Percentiles rank a stretch among this genome's conserved stretches.
Conservation (phyloP, 2,888 invertebrate species). For the Plutella xylostella region DNA sequence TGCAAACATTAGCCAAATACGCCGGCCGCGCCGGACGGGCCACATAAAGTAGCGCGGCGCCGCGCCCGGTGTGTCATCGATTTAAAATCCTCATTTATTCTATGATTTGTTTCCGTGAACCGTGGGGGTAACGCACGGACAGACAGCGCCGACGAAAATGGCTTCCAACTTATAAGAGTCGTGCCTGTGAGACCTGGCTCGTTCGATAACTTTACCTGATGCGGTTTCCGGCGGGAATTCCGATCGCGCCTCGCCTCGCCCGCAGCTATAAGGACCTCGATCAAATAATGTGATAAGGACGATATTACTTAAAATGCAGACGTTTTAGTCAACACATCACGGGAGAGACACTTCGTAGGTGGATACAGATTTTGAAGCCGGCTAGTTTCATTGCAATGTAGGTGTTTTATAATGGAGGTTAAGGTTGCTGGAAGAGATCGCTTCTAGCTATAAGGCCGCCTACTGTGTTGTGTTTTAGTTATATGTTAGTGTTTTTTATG, state of each 20-base stretch:
- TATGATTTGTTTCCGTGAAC: conserved; percentile 28
- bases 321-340: no score
- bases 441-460: no score
- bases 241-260: conserved; percentile 24
- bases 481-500: no score
- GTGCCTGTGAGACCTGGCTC: conserved; percentile 25
- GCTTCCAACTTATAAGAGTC: conserved; percentile 3
- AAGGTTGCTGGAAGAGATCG: no score
- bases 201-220: conserved; percentile 44
- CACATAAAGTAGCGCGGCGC: conserved; percentile 14
- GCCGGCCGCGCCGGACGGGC: conserved; percentile 15
- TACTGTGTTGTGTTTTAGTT: no score
- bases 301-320: no score
- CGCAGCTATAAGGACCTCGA: background rate
- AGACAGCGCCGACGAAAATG: background rate
- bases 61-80: conserved; percentile 33
- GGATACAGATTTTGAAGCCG: no score
- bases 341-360: no score
- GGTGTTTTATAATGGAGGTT: no score
- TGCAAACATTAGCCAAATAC: conserved; percentile 23
- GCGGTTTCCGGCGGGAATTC: conserved; percentile 56
- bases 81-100: conserved; percentile 34
- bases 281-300: background rate
- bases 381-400: no score
- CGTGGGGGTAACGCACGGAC: conserved; percentile 11